Evolutionary conservation across 2,888 invertebrate species (phyloP).

Genomic region (Serripes groenlandicus): DNA sequence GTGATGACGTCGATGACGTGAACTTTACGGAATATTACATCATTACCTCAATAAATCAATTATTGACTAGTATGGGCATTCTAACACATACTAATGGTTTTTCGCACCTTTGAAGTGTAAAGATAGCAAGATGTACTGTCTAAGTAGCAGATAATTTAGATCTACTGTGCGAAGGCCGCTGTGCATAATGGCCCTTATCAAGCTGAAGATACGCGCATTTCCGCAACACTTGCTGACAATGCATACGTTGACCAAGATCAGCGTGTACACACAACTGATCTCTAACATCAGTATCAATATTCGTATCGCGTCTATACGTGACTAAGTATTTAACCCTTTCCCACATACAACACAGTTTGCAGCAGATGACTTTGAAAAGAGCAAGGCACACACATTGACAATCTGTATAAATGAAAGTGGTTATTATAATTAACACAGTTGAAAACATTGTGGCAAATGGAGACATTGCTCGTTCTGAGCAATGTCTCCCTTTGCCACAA

Average conservation of each 20-base stretch:
- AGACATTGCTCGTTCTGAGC: background rate
- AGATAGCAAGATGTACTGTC: background rate
- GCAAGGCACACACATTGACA: background rate
- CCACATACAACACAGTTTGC: too few species aligned
- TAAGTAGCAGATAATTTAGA: background rate
- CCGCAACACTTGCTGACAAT: background rate
- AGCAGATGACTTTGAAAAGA: background rate
- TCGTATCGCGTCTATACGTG: too few species aligned
- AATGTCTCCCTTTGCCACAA: background rate
- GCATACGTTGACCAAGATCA: background rate
- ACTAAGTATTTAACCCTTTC: too few species aligned
- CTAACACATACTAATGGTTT: slow-evolving; percentile 17
- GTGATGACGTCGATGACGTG: slow-evolving; percentile 19
- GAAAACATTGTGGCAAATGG: background rate
- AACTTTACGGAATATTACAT: slow-evolving; percentile 12
- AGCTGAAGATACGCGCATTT: background rate
- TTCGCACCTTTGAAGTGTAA: slow-evolving; percentile 25
- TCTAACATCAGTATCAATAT: too few species aligned
- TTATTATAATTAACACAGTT: background rate
- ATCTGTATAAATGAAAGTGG: background rate
- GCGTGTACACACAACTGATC: too few species aligned
- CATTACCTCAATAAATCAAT: slow-evolving; percentile 10
- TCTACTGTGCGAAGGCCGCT: too few species aligned
- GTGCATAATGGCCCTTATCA: background rate
- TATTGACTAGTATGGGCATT: slow-evolving; percentile 10